Percentiles rank a stretch among this genome's conserved stretches.
phyloP scores from a whole-genome alignment of 2,888 invertebrate genomes.

The Rotaria socialis region DNA sequence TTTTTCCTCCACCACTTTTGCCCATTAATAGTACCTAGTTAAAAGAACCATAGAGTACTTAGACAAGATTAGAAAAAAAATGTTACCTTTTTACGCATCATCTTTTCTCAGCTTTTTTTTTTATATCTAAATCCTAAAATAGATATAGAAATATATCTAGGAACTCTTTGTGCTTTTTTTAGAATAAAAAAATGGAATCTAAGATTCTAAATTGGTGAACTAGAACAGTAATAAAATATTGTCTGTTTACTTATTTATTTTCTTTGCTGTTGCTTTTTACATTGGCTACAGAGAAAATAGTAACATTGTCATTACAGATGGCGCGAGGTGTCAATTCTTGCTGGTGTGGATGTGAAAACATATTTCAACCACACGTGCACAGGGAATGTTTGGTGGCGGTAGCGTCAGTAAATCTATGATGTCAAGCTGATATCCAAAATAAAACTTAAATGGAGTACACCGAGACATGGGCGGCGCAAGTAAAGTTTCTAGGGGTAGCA shows the following conservation, averaged over 20 bases:
- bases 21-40: conserved; percentile 91
- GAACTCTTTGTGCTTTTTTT: neutral
- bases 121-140: neutral
- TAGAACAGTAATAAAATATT: neutral
- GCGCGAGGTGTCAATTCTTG: neutral
- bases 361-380: no score
- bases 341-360: no score
- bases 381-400: no score
- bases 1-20: conserved; percentile 97
- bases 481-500: no score
- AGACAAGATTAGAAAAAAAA: neutral
- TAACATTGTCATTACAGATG: neutral
- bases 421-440: no score
- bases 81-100: conserved; percentile 31
- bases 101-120: neutral
- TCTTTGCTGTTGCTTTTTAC: neutral
- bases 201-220: neutral
- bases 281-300: neutral
- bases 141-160: neutral
- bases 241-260: neutral
- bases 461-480: no score
- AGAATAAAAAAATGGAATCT: neutral
- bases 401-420: no score
- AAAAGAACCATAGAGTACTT: neutral
- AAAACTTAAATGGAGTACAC: no score